Evolutionary conservation across 2,113 vertebrate species (phyloP).

Genomic region (Cyanoramphus novaezelandiae): DNA sequence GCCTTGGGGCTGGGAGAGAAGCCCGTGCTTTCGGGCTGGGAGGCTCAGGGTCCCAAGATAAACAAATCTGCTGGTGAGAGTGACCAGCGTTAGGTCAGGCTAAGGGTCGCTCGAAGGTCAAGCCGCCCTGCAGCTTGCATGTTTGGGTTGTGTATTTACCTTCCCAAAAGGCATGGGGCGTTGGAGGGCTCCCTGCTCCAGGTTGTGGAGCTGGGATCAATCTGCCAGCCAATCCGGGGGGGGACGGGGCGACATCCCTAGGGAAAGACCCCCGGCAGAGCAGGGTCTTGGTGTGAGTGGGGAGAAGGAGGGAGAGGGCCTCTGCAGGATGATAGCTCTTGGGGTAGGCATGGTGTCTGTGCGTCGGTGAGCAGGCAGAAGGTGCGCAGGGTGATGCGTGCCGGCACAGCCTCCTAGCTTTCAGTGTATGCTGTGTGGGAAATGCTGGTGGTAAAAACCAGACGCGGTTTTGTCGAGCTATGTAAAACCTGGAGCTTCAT

Average conservation of each 20-base stretch:
- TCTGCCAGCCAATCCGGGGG: neutral
- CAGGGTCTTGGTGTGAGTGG: neutral
- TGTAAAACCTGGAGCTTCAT: neutral
- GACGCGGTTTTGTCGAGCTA: accelerated
- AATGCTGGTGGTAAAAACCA: neutral
- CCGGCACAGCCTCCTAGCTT: neutral
- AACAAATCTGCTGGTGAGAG: slow-evolving; percentile 84
- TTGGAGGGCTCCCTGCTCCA: accelerated
- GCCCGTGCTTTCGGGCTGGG: slow-evolving; percentile 46
- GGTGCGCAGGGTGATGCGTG: neutral
- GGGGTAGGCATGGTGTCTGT: neutral
- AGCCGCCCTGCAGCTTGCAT: slow-evolving; percentile 78
- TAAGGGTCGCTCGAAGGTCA: slow-evolving; percentile 89
- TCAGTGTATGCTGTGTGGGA: neutral
- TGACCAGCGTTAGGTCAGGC: slow-evolving; percentile 83
- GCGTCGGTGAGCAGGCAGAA: neutral
- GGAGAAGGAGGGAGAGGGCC: neutral
- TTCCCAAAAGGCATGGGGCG: slow-evolving; percentile 46
- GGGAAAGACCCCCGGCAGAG: neutral
- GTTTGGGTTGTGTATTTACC: slow-evolving; percentile 81
- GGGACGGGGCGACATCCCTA: neutral
- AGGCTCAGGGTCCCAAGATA: slow-evolving; percentile 76
- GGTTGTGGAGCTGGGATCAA: neutral
- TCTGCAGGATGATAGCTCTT: neutral
- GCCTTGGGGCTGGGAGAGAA: slow-evolving; percentile 52